Evolutionary conservation across 2,797 vertebrate genomes (phyloP).

Genomic region (Sebastes jordani): DNA sequence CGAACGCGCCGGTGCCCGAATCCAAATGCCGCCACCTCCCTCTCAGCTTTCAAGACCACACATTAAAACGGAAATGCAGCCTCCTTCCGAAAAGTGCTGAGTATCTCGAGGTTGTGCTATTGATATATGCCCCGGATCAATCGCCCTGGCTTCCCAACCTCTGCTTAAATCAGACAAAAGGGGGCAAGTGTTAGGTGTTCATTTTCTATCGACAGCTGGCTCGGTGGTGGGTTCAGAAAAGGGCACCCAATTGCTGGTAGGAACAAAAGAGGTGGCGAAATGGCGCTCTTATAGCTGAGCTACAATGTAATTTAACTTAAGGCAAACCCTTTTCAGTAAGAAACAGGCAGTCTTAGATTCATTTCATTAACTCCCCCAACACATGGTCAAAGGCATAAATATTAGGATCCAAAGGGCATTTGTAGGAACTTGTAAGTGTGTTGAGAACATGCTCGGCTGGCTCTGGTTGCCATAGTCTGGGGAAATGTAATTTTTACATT

Average conservation of each 20-base stretch:
- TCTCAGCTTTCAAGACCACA: slow-evolving; percentile 55
- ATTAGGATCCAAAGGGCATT: slow-evolving; percentile 61
- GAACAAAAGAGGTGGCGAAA: slow-evolving; percentile 46
- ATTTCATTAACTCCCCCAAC: slow-evolving; percentile 66
- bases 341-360: slow-evolving; percentile 37
- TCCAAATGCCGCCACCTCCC: slow-evolving; percentile 7
- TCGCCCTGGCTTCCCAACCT: slow-evolving; percentile 55
- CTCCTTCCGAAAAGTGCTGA: slow-evolving; percentile 64
- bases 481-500: slow-evolving; percentile 69
- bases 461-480: slow-evolving; percentile 37
- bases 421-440: slow-evolving; percentile 42
- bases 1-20: background rate
- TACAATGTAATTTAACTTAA: slow-evolving; percentile 53
- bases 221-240: slow-evolving; percentile 28
- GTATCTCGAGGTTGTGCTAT: slow-evolving; percentile 54
- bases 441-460: slow-evolving; percentile 41
- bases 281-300: background rate
- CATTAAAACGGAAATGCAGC: slow-evolving; percentile 39
- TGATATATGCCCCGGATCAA: slow-evolving; percentile 62
- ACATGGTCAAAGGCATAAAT: slow-evolving; percentile 50
- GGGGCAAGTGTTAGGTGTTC: slow-evolving; percentile 48
- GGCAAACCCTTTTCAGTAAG: slow-evolving; percentile 20
- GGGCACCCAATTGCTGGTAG: slow-evolving; percentile 51
- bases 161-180: slow-evolving; percentile 64
- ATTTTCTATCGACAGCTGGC: slow-evolving; percentile 58